Conservation (phyloP, 2,113 vertebrate genomes). For the Bubo bubo region DNA sequence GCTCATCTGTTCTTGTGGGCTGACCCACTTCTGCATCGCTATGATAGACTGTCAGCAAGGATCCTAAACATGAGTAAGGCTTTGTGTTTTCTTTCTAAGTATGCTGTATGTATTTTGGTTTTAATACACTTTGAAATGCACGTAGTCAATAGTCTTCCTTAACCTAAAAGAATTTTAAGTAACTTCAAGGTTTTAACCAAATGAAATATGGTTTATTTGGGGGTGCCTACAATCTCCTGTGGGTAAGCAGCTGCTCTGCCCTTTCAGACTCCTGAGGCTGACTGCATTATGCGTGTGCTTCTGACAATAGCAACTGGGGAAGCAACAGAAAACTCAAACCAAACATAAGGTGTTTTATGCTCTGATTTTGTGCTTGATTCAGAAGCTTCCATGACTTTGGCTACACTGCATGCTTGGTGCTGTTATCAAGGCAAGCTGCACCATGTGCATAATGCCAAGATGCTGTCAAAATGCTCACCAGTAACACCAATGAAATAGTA, state of each 20-base stretch:
- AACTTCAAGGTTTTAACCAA: not conserved
- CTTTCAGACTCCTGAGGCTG: not conserved
- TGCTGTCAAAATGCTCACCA: not conserved
- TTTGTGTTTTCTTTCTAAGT: not conserved
- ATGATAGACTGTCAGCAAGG: not conserved
- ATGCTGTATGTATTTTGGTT: rapidly evolving
- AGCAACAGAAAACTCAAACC: not conserved
- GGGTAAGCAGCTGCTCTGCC: not conserved
- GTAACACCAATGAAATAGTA: not conserved
- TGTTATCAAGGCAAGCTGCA: not conserved
- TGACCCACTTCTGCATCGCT: not conserved
- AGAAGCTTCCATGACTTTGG: not conserved
- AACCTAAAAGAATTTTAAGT: not conserved
- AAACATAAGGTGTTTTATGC: rapidly evolving
- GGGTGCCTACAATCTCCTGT: not conserved
- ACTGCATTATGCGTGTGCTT: rapidly evolving
- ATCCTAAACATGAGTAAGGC: not conserved
- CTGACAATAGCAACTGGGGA: not conserved
- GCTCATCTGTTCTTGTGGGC: not conserved
- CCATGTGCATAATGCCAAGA: rapidly evolving
- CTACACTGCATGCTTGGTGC: not conserved
- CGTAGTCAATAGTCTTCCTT: not conserved
- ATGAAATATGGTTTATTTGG: not conserved
- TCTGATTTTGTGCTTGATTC: not conserved
- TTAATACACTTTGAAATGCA: rapidly evolving